Conservation (phyloP, 2,113 vertebrate genomes). For the Saccopteryx leptura region DNA sequence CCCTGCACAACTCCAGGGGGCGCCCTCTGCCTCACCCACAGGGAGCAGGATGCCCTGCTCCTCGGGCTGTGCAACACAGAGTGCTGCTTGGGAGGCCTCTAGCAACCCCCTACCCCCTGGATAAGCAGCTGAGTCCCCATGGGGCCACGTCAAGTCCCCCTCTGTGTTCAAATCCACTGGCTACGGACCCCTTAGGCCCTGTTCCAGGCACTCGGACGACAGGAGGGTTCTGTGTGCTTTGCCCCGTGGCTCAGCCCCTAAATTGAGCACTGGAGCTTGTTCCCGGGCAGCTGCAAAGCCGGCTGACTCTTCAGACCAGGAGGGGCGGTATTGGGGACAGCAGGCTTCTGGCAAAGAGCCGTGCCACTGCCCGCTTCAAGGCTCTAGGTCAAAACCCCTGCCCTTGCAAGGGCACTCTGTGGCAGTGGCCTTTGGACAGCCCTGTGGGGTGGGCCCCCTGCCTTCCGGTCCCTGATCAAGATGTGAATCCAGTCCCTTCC, state of each 20-base stretch:
- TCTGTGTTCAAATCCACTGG: accelerated
- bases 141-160: no score
- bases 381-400: not conserved
- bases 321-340: accelerated
- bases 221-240: not conserved
- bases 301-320: no score
- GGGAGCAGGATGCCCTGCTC: accelerated
- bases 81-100: not conserved
- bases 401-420: not conserved
- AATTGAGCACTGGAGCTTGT: not conserved
- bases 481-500: no score
- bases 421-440: not conserved
- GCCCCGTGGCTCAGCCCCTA: not conserved
- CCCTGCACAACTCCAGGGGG: not conserved
- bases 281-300: not conserved
- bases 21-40: accelerated
- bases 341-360: not conserved
- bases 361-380: not conserved
- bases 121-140: accelerated
- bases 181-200: not conserved
- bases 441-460: accelerated
- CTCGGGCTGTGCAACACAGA: not conserved
- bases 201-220: not conserved
- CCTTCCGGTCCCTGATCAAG: not conserved
- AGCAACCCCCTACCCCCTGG: no score